phyloP scores from a whole-genome alignment of 1,140 invertebrate species.

The Macrosteles quadrilineatus region DNA sequence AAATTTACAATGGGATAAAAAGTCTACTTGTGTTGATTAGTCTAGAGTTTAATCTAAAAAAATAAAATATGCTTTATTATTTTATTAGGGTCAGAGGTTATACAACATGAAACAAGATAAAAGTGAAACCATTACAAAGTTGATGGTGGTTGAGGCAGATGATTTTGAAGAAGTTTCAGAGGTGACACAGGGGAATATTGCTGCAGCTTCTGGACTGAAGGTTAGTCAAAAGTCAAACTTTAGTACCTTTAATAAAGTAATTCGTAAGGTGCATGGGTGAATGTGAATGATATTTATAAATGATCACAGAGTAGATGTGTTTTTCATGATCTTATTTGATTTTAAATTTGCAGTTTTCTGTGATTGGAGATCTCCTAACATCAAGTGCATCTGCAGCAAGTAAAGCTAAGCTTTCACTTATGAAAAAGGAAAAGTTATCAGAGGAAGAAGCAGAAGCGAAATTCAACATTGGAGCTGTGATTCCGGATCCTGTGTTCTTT shows the following conservation, averaged over 20 bases:
- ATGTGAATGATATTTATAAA: neutral
- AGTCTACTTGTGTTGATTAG: no score
- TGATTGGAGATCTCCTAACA: conserved; percentile 86
- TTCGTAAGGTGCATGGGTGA: conserved; percentile 14
- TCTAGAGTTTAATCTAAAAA: no score
- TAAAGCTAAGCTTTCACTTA: conserved; percentile 58
- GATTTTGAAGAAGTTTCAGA: conserved; percentile 73
- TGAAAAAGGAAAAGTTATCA: conserved; percentile 44
- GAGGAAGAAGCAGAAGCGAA: conserved; percentile 47
- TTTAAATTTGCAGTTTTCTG: conserved; percentile 32
- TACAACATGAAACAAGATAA: conserved; percentile 72
- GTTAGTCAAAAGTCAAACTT: no score
- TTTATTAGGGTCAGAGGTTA: conserved; percentile 60
- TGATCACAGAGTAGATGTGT: conserved; percentile 2
- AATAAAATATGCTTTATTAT: no score
- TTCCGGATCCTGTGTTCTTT: conserved; percentile 95
- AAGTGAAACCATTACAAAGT: conserved; percentile 62
- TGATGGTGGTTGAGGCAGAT: conserved; percentile 84
- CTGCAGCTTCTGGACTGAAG: conserved; percentile 84
- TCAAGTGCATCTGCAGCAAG: conserved; percentile 56
- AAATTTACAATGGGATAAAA: no score
- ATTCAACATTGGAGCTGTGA: conserved; percentile 61
- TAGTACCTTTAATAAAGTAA: no score
- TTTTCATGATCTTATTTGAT: no score
- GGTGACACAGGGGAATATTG: conserved; percentile 82